phyloP scores from a whole-genome alignment of 2,797 vertebrate species.

The Vipera latastei region DNA sequence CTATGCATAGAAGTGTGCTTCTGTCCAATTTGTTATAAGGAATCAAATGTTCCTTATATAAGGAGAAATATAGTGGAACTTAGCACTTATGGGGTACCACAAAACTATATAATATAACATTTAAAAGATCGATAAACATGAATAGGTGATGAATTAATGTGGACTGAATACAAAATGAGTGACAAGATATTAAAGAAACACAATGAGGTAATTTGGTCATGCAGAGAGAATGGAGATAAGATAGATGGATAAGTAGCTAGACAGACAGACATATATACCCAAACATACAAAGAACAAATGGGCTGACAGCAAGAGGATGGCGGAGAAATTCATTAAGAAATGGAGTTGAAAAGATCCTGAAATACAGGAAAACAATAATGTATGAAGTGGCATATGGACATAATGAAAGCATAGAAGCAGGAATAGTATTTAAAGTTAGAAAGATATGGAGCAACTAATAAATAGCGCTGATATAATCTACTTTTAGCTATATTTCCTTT shows the following conservation, averaged over 20 bases:
- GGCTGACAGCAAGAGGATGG: neutral
- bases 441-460: neutral
- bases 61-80: neutral
- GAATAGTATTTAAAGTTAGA: neutral
- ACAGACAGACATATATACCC: neutral
- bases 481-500: neutral
- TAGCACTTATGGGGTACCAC: neutral
- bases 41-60: neutral
- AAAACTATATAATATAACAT: neutral
- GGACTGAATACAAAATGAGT: neutral
- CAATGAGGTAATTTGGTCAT: neutral
- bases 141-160: neutral
- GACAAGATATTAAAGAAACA: neutral
- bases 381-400: neutral
- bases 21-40: neutral
- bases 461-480: neutral
- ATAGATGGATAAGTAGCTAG: neutral
- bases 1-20: neutral
- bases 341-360: neutral
- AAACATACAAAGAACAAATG: neutral
- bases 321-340: neutral
- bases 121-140: neutral
- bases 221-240: neutral
- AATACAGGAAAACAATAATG: neutral
- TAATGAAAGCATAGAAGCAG: neutral